Evolutionary conservation across 64 coral and sea anemone genomes (phyloP).

Genomic region (Dendronephthya gigantea): DNA sequence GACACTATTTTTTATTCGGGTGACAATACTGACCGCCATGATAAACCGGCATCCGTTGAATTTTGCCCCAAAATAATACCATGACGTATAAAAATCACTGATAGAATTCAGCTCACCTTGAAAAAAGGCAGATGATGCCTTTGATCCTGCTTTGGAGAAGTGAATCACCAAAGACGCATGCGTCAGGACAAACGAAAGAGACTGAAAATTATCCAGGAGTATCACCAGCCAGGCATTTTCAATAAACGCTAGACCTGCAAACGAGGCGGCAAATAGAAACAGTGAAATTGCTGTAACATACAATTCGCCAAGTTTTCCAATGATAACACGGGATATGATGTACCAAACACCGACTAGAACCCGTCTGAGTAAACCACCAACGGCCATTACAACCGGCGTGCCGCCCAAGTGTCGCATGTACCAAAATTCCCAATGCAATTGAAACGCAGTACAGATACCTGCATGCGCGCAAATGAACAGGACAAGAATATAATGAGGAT

Average conservation of each 20-base stretch:
- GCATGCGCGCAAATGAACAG: not conserved
- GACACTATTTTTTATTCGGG: too few relatives aligned
- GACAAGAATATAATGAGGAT: not conserved
- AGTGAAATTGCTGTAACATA: not conserved
- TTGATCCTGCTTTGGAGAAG: not conserved
- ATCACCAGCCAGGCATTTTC: not conserved
- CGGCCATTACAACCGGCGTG: not conserved
- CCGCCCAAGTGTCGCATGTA: not conserved
- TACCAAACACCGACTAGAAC: not conserved
- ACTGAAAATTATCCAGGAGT: not conserved
- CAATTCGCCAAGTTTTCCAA: not conserved
- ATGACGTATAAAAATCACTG: too few relatives aligned
- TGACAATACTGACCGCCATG: too few relatives aligned
- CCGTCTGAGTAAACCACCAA: not conserved
- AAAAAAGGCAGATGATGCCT: not conserved
- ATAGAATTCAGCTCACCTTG: not conserved
- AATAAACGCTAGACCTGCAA: not conserved
- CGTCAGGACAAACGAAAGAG: not conserved
- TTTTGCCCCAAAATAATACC: too few relatives aligned
- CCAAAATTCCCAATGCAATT: not conserved
- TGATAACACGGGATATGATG: not conserved
- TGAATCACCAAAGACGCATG: not conserved
- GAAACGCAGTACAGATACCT: not conserved
- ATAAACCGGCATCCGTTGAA: too few relatives aligned
- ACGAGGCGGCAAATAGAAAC: not conserved